Conservation (phyloP, 2,888 invertebrate species). For the Exocentrus adspersus region DNA sequence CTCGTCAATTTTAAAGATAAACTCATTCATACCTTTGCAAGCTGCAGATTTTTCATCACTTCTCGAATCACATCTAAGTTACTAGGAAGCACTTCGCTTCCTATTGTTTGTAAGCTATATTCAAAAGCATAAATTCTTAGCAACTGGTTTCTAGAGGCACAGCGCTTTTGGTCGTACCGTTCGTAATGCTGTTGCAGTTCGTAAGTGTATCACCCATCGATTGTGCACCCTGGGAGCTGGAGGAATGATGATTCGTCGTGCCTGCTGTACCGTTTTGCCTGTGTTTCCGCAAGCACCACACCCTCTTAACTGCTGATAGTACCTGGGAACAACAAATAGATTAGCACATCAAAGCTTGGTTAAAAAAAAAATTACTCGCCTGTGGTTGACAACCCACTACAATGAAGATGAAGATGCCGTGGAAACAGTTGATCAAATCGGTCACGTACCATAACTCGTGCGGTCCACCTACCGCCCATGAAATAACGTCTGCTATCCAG, state of each 20-base stretch:
- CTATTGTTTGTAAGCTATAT: neutral
- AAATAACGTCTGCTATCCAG: slow-evolving; percentile 84
- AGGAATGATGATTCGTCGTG: slow-evolving; percentile 75
- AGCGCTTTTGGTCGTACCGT: slow-evolving; percentile 66
- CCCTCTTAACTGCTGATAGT: slow-evolving; percentile 73
- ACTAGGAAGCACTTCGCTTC: neutral
- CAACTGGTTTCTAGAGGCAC: slow-evolving; percentile 68
- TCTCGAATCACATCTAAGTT: neutral
- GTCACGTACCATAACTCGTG: slow-evolving; percentile 85
- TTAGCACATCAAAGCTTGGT: neutral
- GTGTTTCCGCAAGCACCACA: slow-evolving; percentile 68
- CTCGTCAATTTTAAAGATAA: slow-evolving; percentile 5
- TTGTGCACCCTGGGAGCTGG: slow-evolving; percentile 82
- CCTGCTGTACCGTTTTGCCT: slow-evolving; percentile 67
- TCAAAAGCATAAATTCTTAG: slow-evolving; percentile 45
- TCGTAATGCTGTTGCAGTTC: slow-evolving; percentile 74
- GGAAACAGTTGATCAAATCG: slow-evolving; percentile 85
- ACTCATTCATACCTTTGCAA: neutral
- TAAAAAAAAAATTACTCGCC: no score
- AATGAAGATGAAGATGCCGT: slow-evolving; percentile 89
- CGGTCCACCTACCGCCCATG: slow-evolving; percentile 85
- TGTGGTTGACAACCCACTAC: slow-evolving; percentile 91
- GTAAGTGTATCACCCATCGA: slow-evolving; percentile 83
- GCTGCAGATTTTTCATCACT: slow-evolving; percentile 6
- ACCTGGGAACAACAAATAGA: slow-evolving; percentile 62